These are phyloP conservation scores for Acrocephalus scirpaceus DNA, from an alignment of 2,797 vertebrate species.

Conservation along the genomic window DNA sequence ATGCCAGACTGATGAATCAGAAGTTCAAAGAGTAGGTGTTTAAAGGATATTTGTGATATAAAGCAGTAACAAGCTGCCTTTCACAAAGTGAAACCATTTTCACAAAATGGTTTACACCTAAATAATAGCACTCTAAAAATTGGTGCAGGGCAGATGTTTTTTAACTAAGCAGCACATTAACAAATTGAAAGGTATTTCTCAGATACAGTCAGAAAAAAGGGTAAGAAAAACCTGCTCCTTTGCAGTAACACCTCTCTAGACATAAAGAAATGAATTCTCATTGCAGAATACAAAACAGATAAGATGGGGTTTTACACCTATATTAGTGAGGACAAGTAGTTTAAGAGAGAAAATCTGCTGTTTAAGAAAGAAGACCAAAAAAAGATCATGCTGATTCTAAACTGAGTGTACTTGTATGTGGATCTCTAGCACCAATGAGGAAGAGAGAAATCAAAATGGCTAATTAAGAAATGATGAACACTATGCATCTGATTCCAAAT, in stretches of 20 bases:
- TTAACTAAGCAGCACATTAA: neutral
- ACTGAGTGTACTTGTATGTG: neutral
- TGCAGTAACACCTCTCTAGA: neutral
- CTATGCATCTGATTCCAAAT: neutral
- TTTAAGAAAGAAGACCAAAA: neutral
- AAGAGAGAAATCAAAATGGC: neutral
- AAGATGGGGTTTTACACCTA: neutral
- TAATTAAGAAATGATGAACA: neutral
- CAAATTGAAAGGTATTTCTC: neutral
- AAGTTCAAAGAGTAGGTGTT: slow-evolving; percentile 17
- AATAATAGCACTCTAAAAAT: neutral
- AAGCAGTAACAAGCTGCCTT: slow-evolving; percentile 1
- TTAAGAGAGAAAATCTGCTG: neutral
- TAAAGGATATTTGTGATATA: neutral
- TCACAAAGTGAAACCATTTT: slow-evolving; percentile 50
- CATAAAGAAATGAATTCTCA: neutral
- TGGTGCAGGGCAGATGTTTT: neutral
- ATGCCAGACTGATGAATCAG: slow-evolving; percentile 11
- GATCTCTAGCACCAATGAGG: neutral
- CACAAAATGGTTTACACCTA: neutral
- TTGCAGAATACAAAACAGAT: neutral
- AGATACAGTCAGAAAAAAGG: neutral
- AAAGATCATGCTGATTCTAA: neutral
- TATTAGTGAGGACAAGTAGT: neutral
- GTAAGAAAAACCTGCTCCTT: neutral